Percentiles rank a stretch among this genome's conserved stretches.
Evolutionary conservation across 2,888 invertebrate genomes (phyloP).

Genomic region (Tolmerus cingulatus): DNA sequence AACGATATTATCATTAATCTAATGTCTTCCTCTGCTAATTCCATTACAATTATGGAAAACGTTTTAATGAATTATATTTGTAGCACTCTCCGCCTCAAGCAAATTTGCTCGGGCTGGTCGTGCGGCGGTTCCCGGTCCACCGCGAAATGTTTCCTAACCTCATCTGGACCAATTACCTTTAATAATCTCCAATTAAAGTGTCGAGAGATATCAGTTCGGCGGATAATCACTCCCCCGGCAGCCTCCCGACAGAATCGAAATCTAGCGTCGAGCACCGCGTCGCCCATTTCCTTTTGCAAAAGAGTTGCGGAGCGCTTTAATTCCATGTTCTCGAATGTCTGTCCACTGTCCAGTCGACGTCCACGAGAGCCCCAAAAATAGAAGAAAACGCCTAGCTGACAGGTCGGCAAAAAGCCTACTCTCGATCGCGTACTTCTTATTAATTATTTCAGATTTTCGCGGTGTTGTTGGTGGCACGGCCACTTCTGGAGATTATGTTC

Average conservation of each 20-base stretch:
- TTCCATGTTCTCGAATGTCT: slow-evolving; percentile 25
- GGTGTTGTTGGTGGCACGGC: slow-evolving; percentile 19
- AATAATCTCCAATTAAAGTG: slow-evolving; percentile 46
- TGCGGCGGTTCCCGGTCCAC: background rate
- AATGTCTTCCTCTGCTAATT: slow-evolving; percentile 30
- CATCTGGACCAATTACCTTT: slow-evolving; percentile 44
- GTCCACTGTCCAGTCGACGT: background rate
- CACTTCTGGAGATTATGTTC: slow-evolving; percentile 27
- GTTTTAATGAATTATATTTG: slow-evolving; percentile 33
- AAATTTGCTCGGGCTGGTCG: background rate
- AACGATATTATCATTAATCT: slow-evolving; percentile 32
- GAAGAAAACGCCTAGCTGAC: background rate
- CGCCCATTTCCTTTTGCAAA: background rate
- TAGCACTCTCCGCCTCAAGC: slow-evolving; percentile 20
- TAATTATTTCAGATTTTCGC: slow-evolving; percentile 20
- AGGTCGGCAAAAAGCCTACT: slow-evolving; percentile 19
- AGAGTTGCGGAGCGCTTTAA: background rate
- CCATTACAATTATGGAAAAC: slow-evolving; percentile 32
- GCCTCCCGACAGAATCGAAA: slow-evolving; percentile 11
- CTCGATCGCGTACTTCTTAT: slow-evolving; percentile 1
- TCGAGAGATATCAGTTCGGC: slow-evolving; percentile 37
- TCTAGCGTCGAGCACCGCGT: background rate
- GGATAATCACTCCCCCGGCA: slow-evolving; percentile 33
- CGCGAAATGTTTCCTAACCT: slow-evolving; percentile 30
- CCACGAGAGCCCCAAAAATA: background rate